phyloP scores from a whole-genome alignment of 2,113 vertebrate species.

The Petrocephalus microphthalmus region DNA sequence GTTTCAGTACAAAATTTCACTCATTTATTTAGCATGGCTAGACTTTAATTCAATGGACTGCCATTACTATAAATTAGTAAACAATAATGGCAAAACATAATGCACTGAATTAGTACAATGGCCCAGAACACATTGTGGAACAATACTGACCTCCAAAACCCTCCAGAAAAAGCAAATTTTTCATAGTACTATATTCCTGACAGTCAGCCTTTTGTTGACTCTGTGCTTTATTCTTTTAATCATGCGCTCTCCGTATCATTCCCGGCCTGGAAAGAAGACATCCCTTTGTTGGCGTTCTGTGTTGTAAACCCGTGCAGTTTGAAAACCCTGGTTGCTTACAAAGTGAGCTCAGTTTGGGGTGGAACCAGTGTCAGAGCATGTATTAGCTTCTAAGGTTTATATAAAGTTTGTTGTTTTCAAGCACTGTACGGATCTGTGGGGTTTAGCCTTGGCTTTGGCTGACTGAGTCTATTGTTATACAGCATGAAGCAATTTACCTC shows the following conservation, averaged over 20 bases:
- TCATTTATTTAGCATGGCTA: neutral
- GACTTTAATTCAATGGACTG: neutral
- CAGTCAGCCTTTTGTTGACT: neutral
- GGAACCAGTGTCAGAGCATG: neutral
- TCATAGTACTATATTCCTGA: neutral
- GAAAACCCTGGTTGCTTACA: neutral
- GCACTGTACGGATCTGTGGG: slow-evolving; percentile 38
- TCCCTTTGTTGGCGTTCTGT: neutral
- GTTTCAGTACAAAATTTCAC: neutral
- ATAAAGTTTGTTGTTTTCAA: slow-evolving; percentile 41
- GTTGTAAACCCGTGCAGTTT: neutral
- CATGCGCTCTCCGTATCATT: neutral
- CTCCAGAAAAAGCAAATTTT: neutral
- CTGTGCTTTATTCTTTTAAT: neutral
- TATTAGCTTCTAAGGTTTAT: neutral
- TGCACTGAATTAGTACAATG: neutral
- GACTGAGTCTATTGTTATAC: slow-evolving; percentile 13
- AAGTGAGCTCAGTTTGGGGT: neutral
- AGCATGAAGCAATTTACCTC: slow-evolving; percentile 23
- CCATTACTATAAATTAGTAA: neutral
- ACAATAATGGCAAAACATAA: neutral
- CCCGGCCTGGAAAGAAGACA: neutral
- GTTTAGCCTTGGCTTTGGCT: slow-evolving; percentile 38
- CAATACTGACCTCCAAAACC: neutral
- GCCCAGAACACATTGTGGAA: neutral